Conservation (phyloP, 2,888 invertebrate genomes). For the Falcaria lacertinaria region DNA sequence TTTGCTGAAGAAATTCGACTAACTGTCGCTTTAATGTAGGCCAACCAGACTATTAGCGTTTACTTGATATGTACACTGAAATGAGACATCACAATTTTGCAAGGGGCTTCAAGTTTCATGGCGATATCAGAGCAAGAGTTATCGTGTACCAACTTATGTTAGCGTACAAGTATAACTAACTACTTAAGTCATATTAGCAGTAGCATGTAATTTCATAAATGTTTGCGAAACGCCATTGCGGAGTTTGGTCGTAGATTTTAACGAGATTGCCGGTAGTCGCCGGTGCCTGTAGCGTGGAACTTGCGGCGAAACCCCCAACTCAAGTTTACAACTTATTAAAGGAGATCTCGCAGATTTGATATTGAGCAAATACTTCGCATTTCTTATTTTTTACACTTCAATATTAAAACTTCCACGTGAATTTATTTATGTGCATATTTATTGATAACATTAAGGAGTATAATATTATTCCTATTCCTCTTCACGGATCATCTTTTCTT, state of each 20-base stretch:
- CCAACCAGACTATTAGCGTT: background rate
- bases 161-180: slow-evolving; percentile 28
- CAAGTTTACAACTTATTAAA: slow-evolving; percentile 74
- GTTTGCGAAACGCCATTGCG: slow-evolving; percentile 45
- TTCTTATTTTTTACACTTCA: slow-evolving; percentile 24
- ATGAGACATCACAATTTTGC: background rate
- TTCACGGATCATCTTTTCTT: no score
- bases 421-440: background rate
- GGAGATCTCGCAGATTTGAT: slow-evolving; percentile 58
- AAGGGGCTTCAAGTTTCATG: background rate
- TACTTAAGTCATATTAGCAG: slow-evolving; percentile 45
- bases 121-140: background rate
- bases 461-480: no score
- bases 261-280: slow-evolving; percentile 70
- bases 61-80: background rate
- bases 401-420: background rate
- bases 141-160: slow-evolving; percentile 12
- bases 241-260: slow-evolving; percentile 69
- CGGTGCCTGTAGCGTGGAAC: slow-evolving; percentile 52
- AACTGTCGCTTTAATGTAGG: slow-evolving; percentile 25
- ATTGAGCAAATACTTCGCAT: slow-evolving; percentile 51
- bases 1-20: slow-evolving; percentile 29
- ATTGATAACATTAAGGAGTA: no score
- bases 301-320: slow-evolving; percentile 56
- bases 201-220: slow-evolving; percentile 61